Percentiles rank a stretch among this genome's conserved stretches.
phyloP scores from a whole-genome alignment of 2,113 vertebrate species.

The Ailuropoda melanoleuca region DNA sequence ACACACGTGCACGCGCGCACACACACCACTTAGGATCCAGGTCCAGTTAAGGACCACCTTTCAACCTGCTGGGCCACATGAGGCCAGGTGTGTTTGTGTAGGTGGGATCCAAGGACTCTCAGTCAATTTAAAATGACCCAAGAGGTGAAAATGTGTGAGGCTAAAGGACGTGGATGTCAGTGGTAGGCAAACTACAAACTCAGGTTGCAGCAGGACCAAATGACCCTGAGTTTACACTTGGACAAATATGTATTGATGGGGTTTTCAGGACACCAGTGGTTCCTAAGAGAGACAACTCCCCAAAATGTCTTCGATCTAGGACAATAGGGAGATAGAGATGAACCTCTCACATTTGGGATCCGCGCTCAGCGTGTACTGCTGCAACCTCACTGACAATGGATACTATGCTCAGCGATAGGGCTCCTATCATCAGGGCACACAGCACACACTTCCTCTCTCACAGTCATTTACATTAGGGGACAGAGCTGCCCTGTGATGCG shows the following conservation, averaged over 20 bases:
- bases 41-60: neutral
- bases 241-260: neutral
- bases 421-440: neutral
- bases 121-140: neutral
- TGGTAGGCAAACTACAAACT: neutral
- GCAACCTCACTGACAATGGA: neutral
- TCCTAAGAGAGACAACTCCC: neutral
- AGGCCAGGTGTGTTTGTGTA: neutral
- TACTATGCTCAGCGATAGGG: neutral
- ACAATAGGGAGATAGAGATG: neutral
- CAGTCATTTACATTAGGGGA: neutral
- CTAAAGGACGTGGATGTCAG: neutral
- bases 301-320: neutral
- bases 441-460: neutral
- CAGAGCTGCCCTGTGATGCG: no score
- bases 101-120: no score
- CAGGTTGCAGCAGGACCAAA: neutral
- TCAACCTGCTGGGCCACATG: neutral
- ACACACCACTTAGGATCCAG: neutral
- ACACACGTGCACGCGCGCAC: neutral
- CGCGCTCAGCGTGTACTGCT: neutral
- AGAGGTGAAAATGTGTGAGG: no score
- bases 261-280: neutral
- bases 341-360: neutral
- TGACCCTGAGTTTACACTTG: neutral